These are phyloP conservation scores for Gallinago undulata DNA, from an alignment of 2,113 vertebrate genomes.

Conservation along the genomic window DNA sequence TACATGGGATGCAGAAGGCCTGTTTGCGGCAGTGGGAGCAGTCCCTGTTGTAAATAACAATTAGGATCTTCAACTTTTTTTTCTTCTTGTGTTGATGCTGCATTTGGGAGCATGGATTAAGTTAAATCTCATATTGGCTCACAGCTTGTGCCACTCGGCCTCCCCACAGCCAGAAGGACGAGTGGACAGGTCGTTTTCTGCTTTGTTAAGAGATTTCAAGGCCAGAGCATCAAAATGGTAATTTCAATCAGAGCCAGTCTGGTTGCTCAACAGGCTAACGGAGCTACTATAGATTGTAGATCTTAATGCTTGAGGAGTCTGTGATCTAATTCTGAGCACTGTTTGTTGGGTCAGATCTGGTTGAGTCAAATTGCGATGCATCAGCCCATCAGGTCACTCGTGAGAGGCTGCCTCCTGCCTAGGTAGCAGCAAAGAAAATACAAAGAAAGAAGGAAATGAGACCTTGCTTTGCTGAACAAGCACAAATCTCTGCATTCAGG, in stretches of 20 bases:
- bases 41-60: background rate
- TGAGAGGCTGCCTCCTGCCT: background rate
- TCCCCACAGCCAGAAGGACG: constrained; percentile 26
- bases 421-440: constrained; percentile 25
- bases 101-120: background rate
- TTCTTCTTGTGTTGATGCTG: background rate
- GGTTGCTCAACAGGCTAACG: constrained; percentile 42
- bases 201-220: constrained; percentile 68
- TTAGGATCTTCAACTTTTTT: background rate
- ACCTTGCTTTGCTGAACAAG: constrained; percentile 23
- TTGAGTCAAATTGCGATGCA: constrained; percentile 40
- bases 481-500: constrained; percentile 8
- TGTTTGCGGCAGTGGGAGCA: background rate
- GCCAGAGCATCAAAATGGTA: constrained; percentile 68
- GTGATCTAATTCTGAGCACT: constrained; percentile 60
- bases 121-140: background rate
- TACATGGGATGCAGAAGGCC: background rate
- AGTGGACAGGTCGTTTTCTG: constrained; percentile 48
- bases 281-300: constrained; percentile 44
- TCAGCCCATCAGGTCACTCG: background rate
- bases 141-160: background rate
- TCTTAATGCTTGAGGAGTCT: constrained; percentile 27
- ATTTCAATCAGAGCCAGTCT: constrained; percentile 62
- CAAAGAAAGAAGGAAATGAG: background rate
- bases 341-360: constrained; percentile 55